Evolutionary conservation across 2,888 invertebrate genomes (phyloP), one percentile per base, ranked within the genome.

Genomic region (Phyllotreta cruciferae): DNA sequence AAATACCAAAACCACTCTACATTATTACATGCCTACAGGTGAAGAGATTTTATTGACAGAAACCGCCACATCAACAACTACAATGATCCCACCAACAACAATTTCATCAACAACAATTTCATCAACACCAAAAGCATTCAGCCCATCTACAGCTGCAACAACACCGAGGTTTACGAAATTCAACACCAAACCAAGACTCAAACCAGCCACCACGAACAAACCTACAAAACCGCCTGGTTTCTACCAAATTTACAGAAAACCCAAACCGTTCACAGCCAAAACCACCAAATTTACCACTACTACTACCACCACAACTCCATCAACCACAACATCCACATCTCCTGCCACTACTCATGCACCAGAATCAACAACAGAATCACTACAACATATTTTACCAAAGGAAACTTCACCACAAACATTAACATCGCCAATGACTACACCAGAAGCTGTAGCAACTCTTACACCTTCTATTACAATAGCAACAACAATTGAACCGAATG

Each of bases 1-100:
- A 37, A 24, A 55, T 50, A 61, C 55, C 6, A 44, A 64, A 47
- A 71, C 74, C 6, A 72, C 72, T 6, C 55, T 75, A 24, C 73
- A 74, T 56, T 75, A 74, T 49, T 75, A 68, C 42, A 72, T 64
- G 47, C 71, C 74, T n/a, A 66, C 67, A 10, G 71, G 63, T 11
- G 69, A 71, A 54, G 71, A 68, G 49, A 36, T 62, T 9, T 37
- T 63, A 2, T 63, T 60, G 49, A 49, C 58, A 3, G 42, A 57
- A 57, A 55, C 50, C 11, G 39, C 37, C 6, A 37, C 50, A 11
- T 35, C 49, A 9, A 11, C 42, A 38, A 60, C 39, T 37, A 66
- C 56, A 34, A 41, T 36, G 39, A 13, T 6, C 24, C 56, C 13
- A 44, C 47, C 35, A 6, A 41, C 55, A 7, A 62, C 47, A 13